Evolutionary conservation across 2,113 vertebrate species (phyloP), one percentile per base, ranked within the genome.

Genomic region (Cyphomyrus plagiostoma): DNA sequence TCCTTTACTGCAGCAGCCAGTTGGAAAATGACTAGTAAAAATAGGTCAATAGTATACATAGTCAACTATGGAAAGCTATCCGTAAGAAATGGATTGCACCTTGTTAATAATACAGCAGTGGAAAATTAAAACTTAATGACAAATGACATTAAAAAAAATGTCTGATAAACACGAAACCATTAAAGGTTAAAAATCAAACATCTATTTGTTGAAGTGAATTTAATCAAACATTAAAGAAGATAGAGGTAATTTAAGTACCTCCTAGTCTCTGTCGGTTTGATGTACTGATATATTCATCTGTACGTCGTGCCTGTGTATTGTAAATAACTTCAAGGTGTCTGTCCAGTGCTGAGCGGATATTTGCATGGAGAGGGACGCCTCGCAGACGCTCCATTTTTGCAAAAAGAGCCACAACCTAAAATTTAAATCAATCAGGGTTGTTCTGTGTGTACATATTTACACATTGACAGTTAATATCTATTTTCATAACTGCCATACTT

Each of bases 401-500:
- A 86, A 96, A 90, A 91, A 97, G 93, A 48, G 80, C 90, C 15
- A 92, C 90, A 91, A 96, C 94, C 96, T 97, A 89, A 84, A 92
- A 88, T 30, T 91, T 42, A 87, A 62, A 77, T 46, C 17, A 90
- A 53, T 10, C 2, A 35, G 45, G 48, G 39, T 48, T 46, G 26
- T 84, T 84, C 39, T 84, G 45, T 10, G 8, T 87, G 17, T 35
- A 35, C 11, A 86, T 53, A 39, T 19, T 30, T 30, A 70, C 62
- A 84, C 82, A 21, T 48, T 8, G 19, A 35, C n/a, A 53, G 85
- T 52, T n/a, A 87, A 87, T 35, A 50, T n/a, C n/a, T 10, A 50
- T 49, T 86, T 86, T 48, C 46, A 86, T 8, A 26, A 50, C 4
- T 9, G 26, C 4, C 6, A 11, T 52, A 53, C 85, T 62, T 53